Base-by-base conservation (phyloP, 2,888 invertebrate genomes). In the Elmis aenea region DNA sequence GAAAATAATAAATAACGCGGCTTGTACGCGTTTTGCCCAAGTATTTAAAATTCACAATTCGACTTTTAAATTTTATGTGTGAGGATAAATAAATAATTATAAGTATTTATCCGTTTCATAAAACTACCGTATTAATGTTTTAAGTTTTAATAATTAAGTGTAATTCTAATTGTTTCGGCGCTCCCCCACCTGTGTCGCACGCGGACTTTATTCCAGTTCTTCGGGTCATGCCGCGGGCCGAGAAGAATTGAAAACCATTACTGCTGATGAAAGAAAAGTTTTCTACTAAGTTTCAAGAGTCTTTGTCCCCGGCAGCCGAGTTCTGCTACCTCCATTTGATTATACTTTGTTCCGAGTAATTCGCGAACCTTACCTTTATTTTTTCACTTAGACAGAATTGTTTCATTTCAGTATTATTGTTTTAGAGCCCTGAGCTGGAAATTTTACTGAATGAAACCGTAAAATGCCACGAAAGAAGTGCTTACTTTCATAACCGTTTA, bases 241-340 rank as follows among this genome's bases (percentile, higher is more conserved):
- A 50, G 52, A 62, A 64, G 65, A 67, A 66, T 64, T 63, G 66
- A 65, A 66, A 66, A 65, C 64, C 64, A 67, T 67, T 68, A 68
- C 65, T 53, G 57, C 58, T 66, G 67, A 67, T 67, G 67, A 66
- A 67, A 67, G 66, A 66, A 67, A 68, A 67, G 66, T 66, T 67
- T 66, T 54, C 58, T 56, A 53, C 60, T 48, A 61, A 63, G 62
- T 64, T 63, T 57, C 54, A 48, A 61, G 64, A 59, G 57, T 58
- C 62, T 64, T 64, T 64, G 64, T 62, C 60, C 62, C 62, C 61
- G 55, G 52, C 52, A 58, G 61, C 61, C 50, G 55, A 56, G 50
- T 52, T 56, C 57, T 40, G 55, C 52, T 49, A 57, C 59, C 58
- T 58, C 60, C 60, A 62, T 64, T 64, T 64, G 62, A 64, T 62